phyloP scores from a whole-genome alignment of 2,797 vertebrate genomes.

The Sardinella longiceps region DNA sequence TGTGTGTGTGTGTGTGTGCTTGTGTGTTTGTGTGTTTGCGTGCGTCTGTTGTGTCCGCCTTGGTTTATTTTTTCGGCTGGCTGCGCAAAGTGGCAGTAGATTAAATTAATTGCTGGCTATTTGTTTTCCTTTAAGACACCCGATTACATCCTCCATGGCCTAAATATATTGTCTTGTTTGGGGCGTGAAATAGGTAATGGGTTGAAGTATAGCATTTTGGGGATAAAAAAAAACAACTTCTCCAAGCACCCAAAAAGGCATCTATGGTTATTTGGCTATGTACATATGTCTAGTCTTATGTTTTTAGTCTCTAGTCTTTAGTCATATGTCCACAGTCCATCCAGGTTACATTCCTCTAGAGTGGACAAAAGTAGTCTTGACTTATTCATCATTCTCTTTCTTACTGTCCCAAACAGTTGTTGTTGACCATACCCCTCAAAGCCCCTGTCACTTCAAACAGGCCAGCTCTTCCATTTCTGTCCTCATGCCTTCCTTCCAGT shows the following conservation, averaged over 20 bases:
- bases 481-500: not conserved
- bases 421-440: not conserved
- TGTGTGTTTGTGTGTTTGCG: conserved; percentile 21
- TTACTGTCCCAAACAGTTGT: not conserved
- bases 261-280: not conserved
- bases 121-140: not conserved
- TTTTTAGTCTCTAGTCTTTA: not conserved
- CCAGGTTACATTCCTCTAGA: not conserved
- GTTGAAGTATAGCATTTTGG: not conserved
- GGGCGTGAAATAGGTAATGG: not conserved
- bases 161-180: not conserved
- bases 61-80: conserved; percentile 33
- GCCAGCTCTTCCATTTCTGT: not conserved
- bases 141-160: not conserved
- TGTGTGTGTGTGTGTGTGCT: conserved; percentile 28
- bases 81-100: conserved; percentile 5
- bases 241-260: not conserved
- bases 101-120: not conserved
- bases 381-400: not conserved
- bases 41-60: conserved; percentile 25
- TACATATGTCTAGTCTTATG: too few relatives aligned
- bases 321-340: not conserved
- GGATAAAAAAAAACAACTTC: not conserved
- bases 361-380: not conserved
- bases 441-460: not conserved